Evolutionary conservation across 2,113 vertebrate species (phyloP).

Genomic region (Okapia johnstoni): DNA sequence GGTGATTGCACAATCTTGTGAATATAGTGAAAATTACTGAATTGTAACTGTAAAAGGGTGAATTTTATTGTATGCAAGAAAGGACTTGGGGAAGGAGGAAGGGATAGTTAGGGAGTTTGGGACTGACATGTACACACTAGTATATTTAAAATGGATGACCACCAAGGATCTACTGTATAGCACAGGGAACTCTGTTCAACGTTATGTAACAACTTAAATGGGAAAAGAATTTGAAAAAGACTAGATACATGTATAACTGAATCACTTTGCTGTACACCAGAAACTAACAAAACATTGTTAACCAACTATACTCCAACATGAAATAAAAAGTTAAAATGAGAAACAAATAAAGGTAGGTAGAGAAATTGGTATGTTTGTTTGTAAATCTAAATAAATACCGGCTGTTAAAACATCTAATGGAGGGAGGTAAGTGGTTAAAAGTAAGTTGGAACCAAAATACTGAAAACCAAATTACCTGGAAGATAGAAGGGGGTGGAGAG

Average conservation of each 20-base stretch:
- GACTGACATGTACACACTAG: not conserved
- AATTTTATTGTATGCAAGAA: not conserved
- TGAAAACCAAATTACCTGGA: not conserved
- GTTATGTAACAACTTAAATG: not conserved
- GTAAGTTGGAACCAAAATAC: not conserved
- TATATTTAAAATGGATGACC: not conserved
- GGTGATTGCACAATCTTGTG: not conserved
- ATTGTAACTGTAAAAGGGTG: not conserved
- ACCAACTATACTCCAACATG: not conserved
- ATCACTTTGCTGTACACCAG: not conserved
- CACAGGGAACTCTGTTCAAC: not conserved
- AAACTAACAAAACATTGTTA: not conserved
- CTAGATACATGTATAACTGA: not conserved
- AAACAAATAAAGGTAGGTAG: not conserved
- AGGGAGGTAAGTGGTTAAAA: not conserved
- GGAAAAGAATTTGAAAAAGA: not conserved
- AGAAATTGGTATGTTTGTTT: not conserved
- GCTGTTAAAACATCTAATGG: not conserved
- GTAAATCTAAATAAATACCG: not conserved
- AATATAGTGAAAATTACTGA: not conserved
- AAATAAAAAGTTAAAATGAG: not conserved
- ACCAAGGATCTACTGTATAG: not conserved
- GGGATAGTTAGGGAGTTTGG: not conserved
- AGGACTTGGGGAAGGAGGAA: not conserved
- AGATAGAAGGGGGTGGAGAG: not conserved